Evolutionary conservation across 2,797 vertebrate species (phyloP).

Genomic region (Iguana delicatissima): DNA sequence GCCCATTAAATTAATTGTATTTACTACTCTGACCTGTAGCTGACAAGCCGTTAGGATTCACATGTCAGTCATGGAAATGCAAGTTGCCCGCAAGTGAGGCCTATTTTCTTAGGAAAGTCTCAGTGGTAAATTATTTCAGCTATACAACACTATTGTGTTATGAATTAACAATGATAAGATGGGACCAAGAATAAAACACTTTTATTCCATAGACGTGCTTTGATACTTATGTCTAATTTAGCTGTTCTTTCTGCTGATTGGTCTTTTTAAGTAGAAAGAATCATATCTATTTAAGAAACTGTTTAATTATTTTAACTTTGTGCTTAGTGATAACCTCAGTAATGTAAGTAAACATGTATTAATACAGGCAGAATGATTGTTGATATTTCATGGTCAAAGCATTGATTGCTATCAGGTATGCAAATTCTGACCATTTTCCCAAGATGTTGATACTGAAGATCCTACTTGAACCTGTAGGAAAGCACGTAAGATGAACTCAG

Average conservation of each 20-base stretch:
- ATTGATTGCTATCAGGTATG: not conserved
- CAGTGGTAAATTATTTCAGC: too few relatives aligned
- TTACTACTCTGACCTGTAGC: not conserved
- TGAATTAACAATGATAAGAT: not conserved
- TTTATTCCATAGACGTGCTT: not conserved
- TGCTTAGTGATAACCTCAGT: not conserved
- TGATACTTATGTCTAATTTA: not conserved
- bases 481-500: not conserved
- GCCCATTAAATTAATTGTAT: not conserved
- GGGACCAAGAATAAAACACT: not conserved
- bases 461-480: not conserved
- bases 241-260: not conserved
- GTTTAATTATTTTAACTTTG: not conserved
- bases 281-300: not conserved
- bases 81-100: not conserved
- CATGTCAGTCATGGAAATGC: not conserved
- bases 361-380: not conserved
- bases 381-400: not conserved
- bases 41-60: accelerated
- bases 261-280: not conserved
- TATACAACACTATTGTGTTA: not conserved
- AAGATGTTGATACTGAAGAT: not conserved
- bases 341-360: not conserved
- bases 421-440: not conserved
- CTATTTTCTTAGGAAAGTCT: not conserved